These are phyloP conservation scores for Ectemnius cavifrons DNA, from an alignment of 2,888 invertebrate genomes.

Conservation along the genomic window DNA sequence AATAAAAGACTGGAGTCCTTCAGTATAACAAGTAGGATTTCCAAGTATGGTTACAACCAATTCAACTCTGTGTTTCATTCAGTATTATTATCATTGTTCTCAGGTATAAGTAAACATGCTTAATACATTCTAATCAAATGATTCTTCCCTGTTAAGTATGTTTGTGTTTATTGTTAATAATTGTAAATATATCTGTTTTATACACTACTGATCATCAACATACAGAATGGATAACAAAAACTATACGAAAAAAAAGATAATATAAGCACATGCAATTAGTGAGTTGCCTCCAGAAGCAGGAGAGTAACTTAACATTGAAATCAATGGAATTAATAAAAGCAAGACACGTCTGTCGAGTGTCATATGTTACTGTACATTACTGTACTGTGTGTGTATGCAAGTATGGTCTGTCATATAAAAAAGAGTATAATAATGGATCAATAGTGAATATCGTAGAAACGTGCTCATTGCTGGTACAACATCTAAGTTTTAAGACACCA, in stretches of 20 bases:
- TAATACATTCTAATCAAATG: constrained; percentile 20
- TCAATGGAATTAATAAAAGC: too few relatives aligned
- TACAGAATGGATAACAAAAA: constrained; percentile 84
- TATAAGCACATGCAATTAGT: constrained; percentile 60
- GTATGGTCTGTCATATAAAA: neutral
- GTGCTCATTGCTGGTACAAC: too few relatives aligned
- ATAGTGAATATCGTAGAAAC: too few relatives aligned
- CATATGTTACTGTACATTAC: too few relatives aligned
- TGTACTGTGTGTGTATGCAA: constrained; percentile 1
- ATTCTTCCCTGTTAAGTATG: constrained; percentile 44
- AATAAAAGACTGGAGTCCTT: too few relatives aligned
- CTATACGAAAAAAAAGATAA: constrained; percentile 54
- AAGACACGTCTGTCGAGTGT: too few relatives aligned
- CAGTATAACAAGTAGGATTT: too few relatives aligned
- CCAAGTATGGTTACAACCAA: neutral
- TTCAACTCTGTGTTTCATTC: constrained; percentile 12
- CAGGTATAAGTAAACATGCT: constrained; percentile 50
- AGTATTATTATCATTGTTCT: constrained; percentile 33
- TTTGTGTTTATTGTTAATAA: constrained; percentile 49
- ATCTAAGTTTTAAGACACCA: too few relatives aligned
- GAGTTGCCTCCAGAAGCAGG: constrained; percentile 28
- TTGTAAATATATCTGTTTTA: constrained; percentile 41
- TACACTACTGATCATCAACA: constrained; percentile 76
- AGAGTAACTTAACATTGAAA: constrained; percentile 22
- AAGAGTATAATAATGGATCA: too few relatives aligned